These are phyloP conservation scores for Steinernema feltiae DNA, from an alignment of 1,140 invertebrate genomes.

Conservation along the genomic window DNA sequence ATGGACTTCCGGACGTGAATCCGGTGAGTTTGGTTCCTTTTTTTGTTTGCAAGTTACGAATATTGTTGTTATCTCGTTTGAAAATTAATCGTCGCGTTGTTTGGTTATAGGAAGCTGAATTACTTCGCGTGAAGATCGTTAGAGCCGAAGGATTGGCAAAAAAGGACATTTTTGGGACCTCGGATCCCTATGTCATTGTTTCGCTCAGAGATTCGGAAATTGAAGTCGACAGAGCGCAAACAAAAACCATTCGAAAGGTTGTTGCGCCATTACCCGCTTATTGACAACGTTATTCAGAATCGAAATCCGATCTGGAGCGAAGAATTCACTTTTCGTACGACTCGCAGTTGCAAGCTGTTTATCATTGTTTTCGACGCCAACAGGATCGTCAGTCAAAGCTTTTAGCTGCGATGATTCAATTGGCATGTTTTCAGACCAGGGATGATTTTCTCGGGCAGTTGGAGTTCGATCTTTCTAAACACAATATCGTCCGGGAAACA, in stretches of 20 bases:
- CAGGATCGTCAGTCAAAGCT: conserved; percentile 21
- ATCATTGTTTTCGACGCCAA: conserved; percentile 37
- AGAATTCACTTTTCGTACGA: conserved; percentile 33
- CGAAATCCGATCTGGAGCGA: conserved; percentile 36
- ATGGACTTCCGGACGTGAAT: conserved; percentile 11
- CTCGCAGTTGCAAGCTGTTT: conserved; percentile 21
- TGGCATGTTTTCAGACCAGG: conserved; percentile 13
- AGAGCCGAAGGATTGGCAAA: conserved; percentile 31
- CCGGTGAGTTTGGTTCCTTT: neutral
- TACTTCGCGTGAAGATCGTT: conserved; percentile 31
- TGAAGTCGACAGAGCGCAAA: conserved; percentile 18
- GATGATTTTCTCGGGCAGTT: conserved; percentile 23
- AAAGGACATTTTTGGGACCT: conserved; percentile 35
- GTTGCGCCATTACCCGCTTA: neutral
- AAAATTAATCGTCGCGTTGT: neutral
- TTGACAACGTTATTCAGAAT: conserved; percentile 19
- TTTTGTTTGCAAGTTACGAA: neutral
- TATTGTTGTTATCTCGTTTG: too few relatives aligned
- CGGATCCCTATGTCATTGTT: conserved; percentile 38
- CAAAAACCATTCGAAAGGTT: conserved; percentile 21
- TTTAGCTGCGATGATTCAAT: conserved; percentile 6
- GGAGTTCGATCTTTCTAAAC: neutral
- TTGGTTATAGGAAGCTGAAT: conserved; percentile 19
- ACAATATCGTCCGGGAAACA: neutral
- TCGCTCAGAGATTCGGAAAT: neutral